Conservation (phyloP, 2,888 invertebrate genomes). For the Ypsolopha scabrella region DNA sequence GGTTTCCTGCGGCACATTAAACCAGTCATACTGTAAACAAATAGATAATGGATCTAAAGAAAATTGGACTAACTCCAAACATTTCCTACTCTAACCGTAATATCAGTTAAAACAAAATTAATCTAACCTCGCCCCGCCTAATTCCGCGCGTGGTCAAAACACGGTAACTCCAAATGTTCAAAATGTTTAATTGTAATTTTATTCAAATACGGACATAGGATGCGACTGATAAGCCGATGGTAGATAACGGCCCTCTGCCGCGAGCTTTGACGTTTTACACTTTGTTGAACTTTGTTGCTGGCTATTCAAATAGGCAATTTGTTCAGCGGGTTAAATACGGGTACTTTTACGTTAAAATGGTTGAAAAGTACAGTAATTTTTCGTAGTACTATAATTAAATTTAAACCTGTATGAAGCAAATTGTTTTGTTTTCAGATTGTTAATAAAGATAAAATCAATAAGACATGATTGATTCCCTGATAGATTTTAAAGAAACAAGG, state of each 20-base stretch:
- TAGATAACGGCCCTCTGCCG: slow-evolving; percentile 4
- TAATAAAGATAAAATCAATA: no score
- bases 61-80: slow-evolving; percentile 13
- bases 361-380: not conserved
- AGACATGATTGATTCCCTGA: no score
- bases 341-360: not conserved
- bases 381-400: no score
- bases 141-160: slow-evolving; percentile 33
- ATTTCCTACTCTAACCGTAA: slow-evolving; percentile 8
- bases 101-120: slow-evolving; percentile 35
- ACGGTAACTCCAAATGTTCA: slow-evolving; percentile 24
- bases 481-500: no score
- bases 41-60: not conserved
- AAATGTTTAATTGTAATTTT: slow-evolving; percentile 49
- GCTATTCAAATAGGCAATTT: not conserved
- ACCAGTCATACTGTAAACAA: no score
- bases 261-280: slow-evolving; percentile 7
- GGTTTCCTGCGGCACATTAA: no score
- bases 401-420: no score
- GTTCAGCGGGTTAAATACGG: not conserved
- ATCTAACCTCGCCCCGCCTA: slow-evolving; percentile 27
- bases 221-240: slow-evolving; percentile 9
- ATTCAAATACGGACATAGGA: slow-evolving; percentile 34
- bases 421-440: no score
- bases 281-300: not conserved